Conservation (phyloP, 2,888 invertebrate species). For the Polyommatus iphigenia region DNA sequence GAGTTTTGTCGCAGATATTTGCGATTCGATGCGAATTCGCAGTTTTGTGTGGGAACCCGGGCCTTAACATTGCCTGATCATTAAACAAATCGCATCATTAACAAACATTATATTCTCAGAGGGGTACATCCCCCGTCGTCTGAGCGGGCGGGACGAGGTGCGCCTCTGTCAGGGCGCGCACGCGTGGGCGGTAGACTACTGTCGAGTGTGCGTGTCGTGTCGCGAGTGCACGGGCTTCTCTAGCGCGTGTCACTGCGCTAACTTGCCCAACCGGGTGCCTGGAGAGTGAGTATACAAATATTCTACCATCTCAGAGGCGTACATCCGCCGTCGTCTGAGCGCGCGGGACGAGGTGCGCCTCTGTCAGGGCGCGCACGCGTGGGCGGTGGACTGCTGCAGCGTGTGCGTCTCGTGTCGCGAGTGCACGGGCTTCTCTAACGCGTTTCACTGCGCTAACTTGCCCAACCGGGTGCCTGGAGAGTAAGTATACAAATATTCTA, state of each 20-base stretch:
- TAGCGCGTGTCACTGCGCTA: slow-evolving; percentile 88
- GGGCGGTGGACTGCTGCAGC: slow-evolving; percentile 91
- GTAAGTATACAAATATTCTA: slow-evolving; percentile 77
- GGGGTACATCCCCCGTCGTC: slow-evolving; percentile 44
- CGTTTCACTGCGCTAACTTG: slow-evolving; percentile 88
- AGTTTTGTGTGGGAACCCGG: not conserved
- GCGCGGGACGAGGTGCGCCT: slow-evolving; percentile 57
- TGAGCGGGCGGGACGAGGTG: slow-evolving; percentile 51
- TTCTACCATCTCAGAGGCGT: too few species aligned
- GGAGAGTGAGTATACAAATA: slow-evolving; percentile 85
- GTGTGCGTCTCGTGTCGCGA: slow-evolving; percentile 94
- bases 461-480: slow-evolving; percentile 91
- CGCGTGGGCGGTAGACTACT: slow-evolving; percentile 89
- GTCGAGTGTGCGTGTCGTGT: slow-evolving; percentile 94
- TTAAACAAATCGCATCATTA: not conserved
- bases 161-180: slow-evolving; percentile 84
- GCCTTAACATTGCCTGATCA: not conserved
- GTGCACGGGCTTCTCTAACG: slow-evolving; percentile 95
- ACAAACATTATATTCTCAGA: slow-evolving; percentile 42
- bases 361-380: slow-evolving; percentile 86
- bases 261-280: slow-evolving; percentile 89
- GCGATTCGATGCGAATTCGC: too few species aligned
- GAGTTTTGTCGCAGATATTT: too few species aligned
- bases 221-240: slow-evolving; percentile 97
- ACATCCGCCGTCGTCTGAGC: slow-evolving; percentile 44